These are phyloP conservation scores for Pygmarrhopalites habei DNA, from an alignment of 1,140 invertebrate species.

Conservation along the genomic window DNA sequence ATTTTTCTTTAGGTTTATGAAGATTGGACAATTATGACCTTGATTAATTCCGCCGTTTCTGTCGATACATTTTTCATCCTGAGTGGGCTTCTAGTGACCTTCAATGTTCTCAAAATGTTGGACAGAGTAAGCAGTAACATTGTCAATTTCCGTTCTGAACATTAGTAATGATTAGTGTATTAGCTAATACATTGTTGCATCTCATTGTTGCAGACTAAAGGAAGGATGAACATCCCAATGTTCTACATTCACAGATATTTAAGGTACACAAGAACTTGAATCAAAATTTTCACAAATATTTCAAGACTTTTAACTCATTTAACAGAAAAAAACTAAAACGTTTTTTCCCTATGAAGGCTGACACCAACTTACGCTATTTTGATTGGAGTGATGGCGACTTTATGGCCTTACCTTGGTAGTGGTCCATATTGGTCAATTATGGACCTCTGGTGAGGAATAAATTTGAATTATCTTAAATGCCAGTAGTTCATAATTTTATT, in stretches of 20 bases:
- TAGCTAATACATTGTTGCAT: too few species aligned
- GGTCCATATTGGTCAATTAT: slow-evolving; percentile 23
- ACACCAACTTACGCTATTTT: slow-evolving; percentile 62
- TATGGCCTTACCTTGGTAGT: slow-evolving; percentile 40
- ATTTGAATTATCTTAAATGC: too few species aligned
- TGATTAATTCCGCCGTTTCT: slow-evolving; percentile 42
- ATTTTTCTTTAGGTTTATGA: slow-evolving; percentile 20
- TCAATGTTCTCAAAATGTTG: slow-evolving; percentile 57
- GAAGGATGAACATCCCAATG: slow-evolving; percentile 54
- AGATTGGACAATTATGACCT: slow-evolving; percentile 21
- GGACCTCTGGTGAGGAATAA: slow-evolving; percentile 8
- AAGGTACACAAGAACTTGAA: slow-evolving; percentile 12
- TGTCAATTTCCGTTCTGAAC: too few species aligned
- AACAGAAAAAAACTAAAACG: background rate
- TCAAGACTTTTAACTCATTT: background rate
- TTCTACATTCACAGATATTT: slow-evolving; percentile 49
- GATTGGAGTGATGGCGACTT: slow-evolving; percentile 60
- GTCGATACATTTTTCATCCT: slow-evolving; percentile 55
- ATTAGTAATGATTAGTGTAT: too few species aligned
- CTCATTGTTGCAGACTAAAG: too few species aligned
- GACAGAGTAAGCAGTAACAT: slow-evolving; percentile 51
- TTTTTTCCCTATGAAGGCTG: slow-evolving; percentile 48
- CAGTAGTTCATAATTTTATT: too few species aligned
- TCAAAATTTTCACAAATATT: background rate
- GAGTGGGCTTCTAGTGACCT: slow-evolving; percentile 49